Conservation (phyloP, 2,113 vertebrate species). For the Xenopus laevis region DNA sequence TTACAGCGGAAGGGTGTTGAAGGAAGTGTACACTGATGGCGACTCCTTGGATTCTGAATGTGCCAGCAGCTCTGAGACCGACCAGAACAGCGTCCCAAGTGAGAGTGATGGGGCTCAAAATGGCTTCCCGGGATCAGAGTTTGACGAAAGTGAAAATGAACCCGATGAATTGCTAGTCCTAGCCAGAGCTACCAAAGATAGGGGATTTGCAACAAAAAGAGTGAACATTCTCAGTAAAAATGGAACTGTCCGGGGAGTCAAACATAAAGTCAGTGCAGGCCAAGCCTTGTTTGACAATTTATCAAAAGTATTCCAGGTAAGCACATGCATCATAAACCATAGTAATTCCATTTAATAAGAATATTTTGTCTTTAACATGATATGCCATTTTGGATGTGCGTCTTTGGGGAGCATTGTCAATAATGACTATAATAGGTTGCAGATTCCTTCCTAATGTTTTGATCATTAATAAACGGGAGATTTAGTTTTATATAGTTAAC, state of each 20-base stretch:
- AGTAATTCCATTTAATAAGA: too few relatives aligned
- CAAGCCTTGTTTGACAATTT: constrained; percentile 91
- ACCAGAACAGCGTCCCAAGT: constrained; percentile 76
- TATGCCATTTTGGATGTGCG: background rate
- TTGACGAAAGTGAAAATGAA: constrained; percentile 74
- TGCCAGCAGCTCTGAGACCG: constrained; percentile 79
- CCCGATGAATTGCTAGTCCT: constrained; percentile 79
- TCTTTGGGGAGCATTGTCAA: background rate
- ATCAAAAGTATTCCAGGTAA: constrained; percentile 77
- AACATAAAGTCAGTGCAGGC: constrained; percentile 94
- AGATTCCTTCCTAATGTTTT: too few relatives aligned
- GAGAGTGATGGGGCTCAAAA: constrained; percentile 70
- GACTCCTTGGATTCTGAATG: constrained; percentile 89
- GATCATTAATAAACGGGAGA: too few relatives aligned
- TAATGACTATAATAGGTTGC: too few relatives aligned
- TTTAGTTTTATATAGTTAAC: too few relatives aligned
- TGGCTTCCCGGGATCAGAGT: constrained; percentile 70
- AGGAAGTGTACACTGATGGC: constrained; percentile 88
- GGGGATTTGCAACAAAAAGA: constrained; percentile 77
- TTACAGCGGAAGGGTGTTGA: constrained; percentile 86
- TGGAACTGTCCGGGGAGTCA: constrained; percentile 91
- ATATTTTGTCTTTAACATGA: too few relatives aligned
- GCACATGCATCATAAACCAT: constrained; percentile 46
- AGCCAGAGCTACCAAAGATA: constrained; percentile 77
- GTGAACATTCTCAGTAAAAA: constrained; percentile 97